Percentiles rank a stretch among this genome's conserved stretches.
phyloP scores from a whole-genome alignment of 2,797 vertebrate genomes.

The Furcifer pardalis region DNA sequence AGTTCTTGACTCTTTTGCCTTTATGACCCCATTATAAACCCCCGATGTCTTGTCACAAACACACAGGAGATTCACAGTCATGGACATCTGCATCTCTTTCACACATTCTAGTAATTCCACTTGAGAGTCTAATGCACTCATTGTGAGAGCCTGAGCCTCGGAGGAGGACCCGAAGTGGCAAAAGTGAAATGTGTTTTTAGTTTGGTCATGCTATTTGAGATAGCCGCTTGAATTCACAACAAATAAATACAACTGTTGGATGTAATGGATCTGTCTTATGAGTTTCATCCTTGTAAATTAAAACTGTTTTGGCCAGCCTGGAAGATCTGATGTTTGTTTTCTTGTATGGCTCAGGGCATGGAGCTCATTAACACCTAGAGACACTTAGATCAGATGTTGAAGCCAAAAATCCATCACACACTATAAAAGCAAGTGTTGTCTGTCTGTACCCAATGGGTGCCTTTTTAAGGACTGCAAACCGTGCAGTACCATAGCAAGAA shows the following conservation, averaged over 20 bases:
- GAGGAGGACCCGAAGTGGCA: conserved; percentile 25
- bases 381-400: conserved; percentile 51
- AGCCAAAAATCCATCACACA: conserved; percentile 46
- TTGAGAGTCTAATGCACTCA: neutral
- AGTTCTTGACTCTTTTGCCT: conserved; percentile 33
- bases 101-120: conserved; percentile 35
- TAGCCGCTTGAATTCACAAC: neutral
- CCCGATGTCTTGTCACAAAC: conserved; percentile 26
- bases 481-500: neutral
- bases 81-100: conserved; percentile 37
- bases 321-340: conserved; percentile 35
- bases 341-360: conserved; percentile 49
- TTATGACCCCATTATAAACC: conserved; percentile 33
- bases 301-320: conserved; percentile 28
- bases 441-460: conserved; percentile 6
- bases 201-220: conserved; percentile 34
- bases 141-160: neutral
- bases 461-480: neutral
- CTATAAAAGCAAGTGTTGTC: conserved; percentile 12
- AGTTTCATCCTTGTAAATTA: conserved; percentile 48
- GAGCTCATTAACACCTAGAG: conserved; percentile 60
- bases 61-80: conserved; percentile 19
- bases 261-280: neutral
- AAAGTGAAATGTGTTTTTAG: conserved; percentile 41
- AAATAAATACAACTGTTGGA: conserved; percentile 26